phyloP scores from a whole-genome alignment of 2,888 invertebrate species.

The Coelinius sp. region DNA sequence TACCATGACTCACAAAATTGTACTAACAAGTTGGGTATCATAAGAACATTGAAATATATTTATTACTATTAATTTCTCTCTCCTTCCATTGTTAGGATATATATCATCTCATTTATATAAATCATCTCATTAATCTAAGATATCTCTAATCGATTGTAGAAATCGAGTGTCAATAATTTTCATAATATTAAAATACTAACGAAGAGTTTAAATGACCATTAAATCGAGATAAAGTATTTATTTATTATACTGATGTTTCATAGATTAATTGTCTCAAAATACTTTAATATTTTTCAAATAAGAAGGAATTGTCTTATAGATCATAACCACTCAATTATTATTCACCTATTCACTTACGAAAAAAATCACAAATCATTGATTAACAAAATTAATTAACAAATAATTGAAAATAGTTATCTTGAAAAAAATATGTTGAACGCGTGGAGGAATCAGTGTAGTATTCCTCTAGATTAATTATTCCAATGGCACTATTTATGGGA shows the following conservation, averaged over 20 bases:
- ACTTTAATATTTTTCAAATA: background rate
- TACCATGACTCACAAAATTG: background rate
- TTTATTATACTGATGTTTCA: background rate
- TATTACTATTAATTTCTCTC: background rate
- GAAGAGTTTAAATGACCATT: background rate
- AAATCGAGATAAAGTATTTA: background rate
- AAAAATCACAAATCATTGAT: background rate
- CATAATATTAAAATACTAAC: background rate
- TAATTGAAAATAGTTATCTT: too few species aligned
- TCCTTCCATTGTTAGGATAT: conserved; percentile 10
- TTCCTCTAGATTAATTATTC: background rate
- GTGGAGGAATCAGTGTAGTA: conserved; percentile 1
- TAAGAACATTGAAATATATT: background rate
- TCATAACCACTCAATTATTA: background rate
- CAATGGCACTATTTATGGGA: background rate
- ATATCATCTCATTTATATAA: too few species aligned
- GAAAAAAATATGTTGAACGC: too few species aligned
- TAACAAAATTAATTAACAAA: background rate
- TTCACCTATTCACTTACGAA: background rate
- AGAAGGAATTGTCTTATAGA: background rate
- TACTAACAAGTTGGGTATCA: background rate
- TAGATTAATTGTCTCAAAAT: background rate
- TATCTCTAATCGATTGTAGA: background rate
- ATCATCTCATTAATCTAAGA: background rate
- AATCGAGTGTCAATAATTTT: background rate